phyloP scores from a whole-genome alignment of 1,140 invertebrate genomes.

The Nebria ingens region DNA sequence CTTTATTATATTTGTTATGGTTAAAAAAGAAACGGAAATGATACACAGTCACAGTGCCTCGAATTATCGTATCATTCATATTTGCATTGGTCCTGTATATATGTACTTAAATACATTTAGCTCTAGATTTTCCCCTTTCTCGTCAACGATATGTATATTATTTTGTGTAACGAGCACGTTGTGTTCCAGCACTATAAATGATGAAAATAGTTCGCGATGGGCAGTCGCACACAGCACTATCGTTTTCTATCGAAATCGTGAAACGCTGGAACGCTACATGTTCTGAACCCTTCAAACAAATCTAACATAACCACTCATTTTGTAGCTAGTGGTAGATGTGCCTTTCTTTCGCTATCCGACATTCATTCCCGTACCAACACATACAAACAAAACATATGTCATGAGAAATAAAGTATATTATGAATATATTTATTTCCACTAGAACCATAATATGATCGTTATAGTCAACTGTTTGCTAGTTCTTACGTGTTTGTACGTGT shows the following conservation, averaged over 20 bases:
- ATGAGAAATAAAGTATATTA: too few relatives aligned
- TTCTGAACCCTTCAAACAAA: not conserved
- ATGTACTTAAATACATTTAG: not conserved
- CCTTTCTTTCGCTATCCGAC: too few relatives aligned
- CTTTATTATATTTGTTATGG: not conserved
- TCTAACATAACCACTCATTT: too few relatives aligned
- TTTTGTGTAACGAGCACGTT: not conserved
- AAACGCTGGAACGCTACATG: not conserved
- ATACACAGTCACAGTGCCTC: not conserved
- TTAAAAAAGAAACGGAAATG: not conserved
- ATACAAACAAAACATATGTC: too few relatives aligned
- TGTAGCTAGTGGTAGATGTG: too few relatives aligned
- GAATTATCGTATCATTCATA: not conserved
- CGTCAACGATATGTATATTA: not conserved
- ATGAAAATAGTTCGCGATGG: not conserved
- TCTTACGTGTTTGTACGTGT: too few relatives aligned
- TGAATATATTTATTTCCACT: too few relatives aligned
- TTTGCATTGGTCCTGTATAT: not conserved
- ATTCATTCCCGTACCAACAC: too few relatives aligned
- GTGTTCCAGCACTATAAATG: not conserved
- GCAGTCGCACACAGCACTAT: not conserved
- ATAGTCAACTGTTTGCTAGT: too few relatives aligned
- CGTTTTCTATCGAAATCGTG: not conserved
- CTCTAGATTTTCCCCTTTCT: conserved; percentile 7
- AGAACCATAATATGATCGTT: too few relatives aligned